Evolutionary conservation across 2,888 invertebrate species (phyloP).

Genomic region (Furcula furcula): DNA sequence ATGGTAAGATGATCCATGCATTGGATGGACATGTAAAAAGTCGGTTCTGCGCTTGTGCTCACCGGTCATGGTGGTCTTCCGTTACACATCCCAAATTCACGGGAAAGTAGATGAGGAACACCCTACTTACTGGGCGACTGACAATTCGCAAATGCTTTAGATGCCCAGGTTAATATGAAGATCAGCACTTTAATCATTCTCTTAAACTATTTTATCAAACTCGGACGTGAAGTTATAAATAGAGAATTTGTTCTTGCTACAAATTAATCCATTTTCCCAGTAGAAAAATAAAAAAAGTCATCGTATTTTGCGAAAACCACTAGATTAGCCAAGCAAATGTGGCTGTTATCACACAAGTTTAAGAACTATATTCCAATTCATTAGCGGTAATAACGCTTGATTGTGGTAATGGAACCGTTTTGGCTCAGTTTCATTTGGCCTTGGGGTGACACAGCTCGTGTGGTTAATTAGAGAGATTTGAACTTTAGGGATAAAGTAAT

Average conservation of each 20-base stretch:
- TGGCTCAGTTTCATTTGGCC: conserved; percentile 41
- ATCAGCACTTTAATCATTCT: too few species aligned
- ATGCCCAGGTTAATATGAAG: too few species aligned
- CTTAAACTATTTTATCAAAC: too few species aligned
- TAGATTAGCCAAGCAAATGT: conserved; percentile 1
- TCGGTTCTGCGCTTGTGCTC: too few species aligned
- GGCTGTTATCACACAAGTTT: conserved; percentile 2
- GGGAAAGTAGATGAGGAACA: too few species aligned
- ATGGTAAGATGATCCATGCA: too few species aligned
- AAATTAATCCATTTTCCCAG: conserved; percentile 1
- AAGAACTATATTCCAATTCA: conserved; percentile 10
- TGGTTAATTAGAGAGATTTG: conserved; percentile 17
- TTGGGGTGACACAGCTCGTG: conserved; percentile 22
- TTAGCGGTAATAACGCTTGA: conserved; percentile 14
- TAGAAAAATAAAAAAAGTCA: background rate
- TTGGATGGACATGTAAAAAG: too few species aligned
- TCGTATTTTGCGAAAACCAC: background rate
- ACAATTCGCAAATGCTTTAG: too few species aligned
- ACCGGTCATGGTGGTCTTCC: too few species aligned
- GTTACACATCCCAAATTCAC: too few species aligned
- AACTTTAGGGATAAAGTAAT: conserved; percentile 9
- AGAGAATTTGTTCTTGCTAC: background rate
- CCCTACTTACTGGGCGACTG: too few species aligned
- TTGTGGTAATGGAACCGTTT: conserved; percentile 37
- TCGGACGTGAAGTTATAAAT: too few species aligned